Conservation (phyloP, 1,140 invertebrate genomes). For the Achroia grisella region DNA sequence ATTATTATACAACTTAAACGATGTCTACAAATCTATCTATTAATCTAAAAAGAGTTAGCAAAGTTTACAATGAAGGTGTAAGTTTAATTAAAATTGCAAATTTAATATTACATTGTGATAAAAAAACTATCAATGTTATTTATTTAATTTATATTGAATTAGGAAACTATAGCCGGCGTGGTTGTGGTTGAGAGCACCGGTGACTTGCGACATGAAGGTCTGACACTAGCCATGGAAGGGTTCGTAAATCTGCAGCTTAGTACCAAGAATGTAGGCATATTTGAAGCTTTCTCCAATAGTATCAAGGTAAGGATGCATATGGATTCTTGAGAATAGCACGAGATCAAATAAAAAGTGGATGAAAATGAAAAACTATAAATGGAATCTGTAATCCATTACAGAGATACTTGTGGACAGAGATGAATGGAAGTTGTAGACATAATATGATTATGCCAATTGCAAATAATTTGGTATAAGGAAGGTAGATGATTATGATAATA, state of each 20-base stretch:
- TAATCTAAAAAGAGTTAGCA: slow-evolving; percentile 85
- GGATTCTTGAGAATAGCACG: too few relatives aligned
- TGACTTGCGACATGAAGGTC: slow-evolving; percentile 94
- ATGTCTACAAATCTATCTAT: slow-evolving; percentile 84
- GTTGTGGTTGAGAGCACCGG: slow-evolving; percentile 84
- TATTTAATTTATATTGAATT: slow-evolving; percentile 6
- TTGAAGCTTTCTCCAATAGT: slow-evolving; percentile 93
- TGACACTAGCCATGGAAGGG: slow-evolving; percentile 89
- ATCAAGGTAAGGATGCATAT: slow-evolving; percentile 81
- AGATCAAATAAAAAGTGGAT: too few relatives aligned
- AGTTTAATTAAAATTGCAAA: slow-evolving; percentile 34
- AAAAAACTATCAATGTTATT: not conserved
- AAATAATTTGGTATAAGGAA: too few relatives aligned
- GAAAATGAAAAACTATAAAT: too few relatives aligned
- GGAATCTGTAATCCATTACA: too few relatives aligned
- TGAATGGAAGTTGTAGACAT: too few relatives aligned
- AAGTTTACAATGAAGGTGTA: slow-evolving; percentile 89
- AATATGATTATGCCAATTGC: too few relatives aligned
- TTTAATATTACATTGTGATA: too few relatives aligned
- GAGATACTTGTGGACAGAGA: too few relatives aligned
- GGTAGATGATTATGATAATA: too few relatives aligned
- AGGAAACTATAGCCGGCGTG: slow-evolving; percentile 89
- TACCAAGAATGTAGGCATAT: slow-evolving; percentile 94
- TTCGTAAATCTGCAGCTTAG: slow-evolving; percentile 93
- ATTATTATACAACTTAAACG: too few relatives aligned